These are phyloP conservation scores for Sebastes trivittatus DNA, from an alignment of 2,797 vertebrate species.

Conservation along the genomic window DNA sequence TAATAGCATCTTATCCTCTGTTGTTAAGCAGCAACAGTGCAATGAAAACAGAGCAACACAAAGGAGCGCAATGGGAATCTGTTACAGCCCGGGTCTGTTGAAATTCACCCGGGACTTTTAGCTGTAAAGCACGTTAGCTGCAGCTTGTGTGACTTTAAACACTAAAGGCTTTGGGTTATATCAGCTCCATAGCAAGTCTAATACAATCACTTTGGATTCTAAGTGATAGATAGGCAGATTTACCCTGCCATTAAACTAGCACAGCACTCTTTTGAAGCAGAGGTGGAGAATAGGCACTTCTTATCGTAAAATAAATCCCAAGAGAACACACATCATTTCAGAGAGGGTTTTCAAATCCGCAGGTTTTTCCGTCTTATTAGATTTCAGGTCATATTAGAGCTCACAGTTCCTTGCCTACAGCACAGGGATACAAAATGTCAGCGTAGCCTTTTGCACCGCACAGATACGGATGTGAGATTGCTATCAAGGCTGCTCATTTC, in stretches of 20 bases:
- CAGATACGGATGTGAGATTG: conserved; percentile 38
- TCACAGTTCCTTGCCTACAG: conserved; percentile 31
- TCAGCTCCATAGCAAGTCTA: conserved; percentile 35
- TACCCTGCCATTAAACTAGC: conserved; percentile 47
- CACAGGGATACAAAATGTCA: conserved; percentile 41
- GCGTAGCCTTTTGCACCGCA: conserved; percentile 21
- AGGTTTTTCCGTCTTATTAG: conserved; percentile 43
- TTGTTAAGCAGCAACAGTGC: neutral
- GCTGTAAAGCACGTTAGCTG: conserved; percentile 29
- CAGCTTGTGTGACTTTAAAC: conserved; percentile 46
- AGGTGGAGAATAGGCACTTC: conserved; percentile 34
- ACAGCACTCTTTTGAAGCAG: conserved; percentile 48
- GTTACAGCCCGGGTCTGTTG: neutral
- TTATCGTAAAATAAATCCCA: conserved; percentile 58
- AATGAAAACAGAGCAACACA: neutral
- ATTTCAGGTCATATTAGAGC: conserved; percentile 52
- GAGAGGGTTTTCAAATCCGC: conserved; percentile 33
- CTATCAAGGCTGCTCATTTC: conserved; percentile 17
- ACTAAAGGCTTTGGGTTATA: conserved; percentile 37
- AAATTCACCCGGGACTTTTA: conserved; percentile 40
- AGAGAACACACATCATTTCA: conserved; percentile 19
- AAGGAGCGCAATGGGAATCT: conserved; percentile 3
- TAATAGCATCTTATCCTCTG: neutral
- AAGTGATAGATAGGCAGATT: conserved; percentile 53
- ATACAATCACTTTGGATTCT: conserved; percentile 50